phyloP scores from a whole-genome alignment of 2,797 vertebrate species.

The Brachyalestes nurse region DNA sequence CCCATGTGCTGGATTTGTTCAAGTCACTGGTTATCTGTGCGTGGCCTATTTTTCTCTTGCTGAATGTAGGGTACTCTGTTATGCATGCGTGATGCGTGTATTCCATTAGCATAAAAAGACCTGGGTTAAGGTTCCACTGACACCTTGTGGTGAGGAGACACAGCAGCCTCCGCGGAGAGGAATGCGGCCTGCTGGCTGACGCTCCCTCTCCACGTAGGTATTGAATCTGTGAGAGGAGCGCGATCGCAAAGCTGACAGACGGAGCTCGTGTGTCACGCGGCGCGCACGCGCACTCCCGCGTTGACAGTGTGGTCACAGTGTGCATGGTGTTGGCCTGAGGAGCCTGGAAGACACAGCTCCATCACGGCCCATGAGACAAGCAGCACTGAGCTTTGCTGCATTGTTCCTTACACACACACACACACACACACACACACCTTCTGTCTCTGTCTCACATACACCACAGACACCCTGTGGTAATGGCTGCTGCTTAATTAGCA shows the following conservation, averaged over 20 bases:
- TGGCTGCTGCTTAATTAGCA: slow-evolving; percentile 54
- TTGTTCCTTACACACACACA: background rate
- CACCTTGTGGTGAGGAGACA: slow-evolving; percentile 57
- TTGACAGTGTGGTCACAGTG: slow-evolving; percentile 32
- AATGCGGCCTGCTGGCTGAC: slow-evolving; percentile 12
- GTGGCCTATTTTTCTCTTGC: slow-evolving; percentile 73
- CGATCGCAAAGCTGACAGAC: slow-evolving; percentile 32
- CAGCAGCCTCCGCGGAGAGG: slow-evolving; percentile 19
- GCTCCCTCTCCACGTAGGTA: slow-evolving; percentile 1
- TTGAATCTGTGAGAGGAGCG: slow-evolving; percentile 17
- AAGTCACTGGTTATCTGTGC: slow-evolving; percentile 80
- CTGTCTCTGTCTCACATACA: background rate
- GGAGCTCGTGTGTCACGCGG: slow-evolving; percentile 30
- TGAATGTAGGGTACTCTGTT: slow-evolving; percentile 67
- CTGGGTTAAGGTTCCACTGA: slow-evolving; percentile 56
- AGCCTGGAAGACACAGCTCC: slow-evolving; percentile 44
- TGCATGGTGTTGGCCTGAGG: slow-evolving; percentile 35
- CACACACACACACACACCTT: background rate
- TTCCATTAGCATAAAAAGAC: slow-evolving; percentile 54
- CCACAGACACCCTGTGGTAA: slow-evolving; percentile 44
- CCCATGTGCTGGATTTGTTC: slow-evolving; percentile 81
- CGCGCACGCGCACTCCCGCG: background rate
- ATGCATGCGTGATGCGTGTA: slow-evolving; percentile 60
- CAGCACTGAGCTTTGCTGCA: slow-evolving; percentile 32
- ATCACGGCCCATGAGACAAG: slow-evolving; percentile 38